Evolutionary conservation across 92 coral and sea anemone genomes (phyloP).

Genomic region (Pocillopora meandrina): DNA sequence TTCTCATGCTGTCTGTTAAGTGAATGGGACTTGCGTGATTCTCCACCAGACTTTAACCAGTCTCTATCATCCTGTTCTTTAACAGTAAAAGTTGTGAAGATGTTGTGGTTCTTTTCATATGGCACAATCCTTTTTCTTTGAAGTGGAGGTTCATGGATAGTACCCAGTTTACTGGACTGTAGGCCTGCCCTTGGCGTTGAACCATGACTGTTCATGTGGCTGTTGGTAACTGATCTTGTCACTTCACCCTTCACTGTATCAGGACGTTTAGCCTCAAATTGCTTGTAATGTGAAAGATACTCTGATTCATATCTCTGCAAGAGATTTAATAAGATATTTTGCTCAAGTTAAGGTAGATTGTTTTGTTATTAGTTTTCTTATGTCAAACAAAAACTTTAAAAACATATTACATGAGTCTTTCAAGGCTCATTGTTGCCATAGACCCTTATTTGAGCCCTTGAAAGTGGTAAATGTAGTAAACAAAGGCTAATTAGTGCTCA

Average conservation of each 20-base stretch:
- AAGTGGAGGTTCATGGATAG: constrained; percentile 87
- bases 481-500: too few relatives aligned
- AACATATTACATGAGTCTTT: too few relatives aligned
- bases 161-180: constrained; percentile 79
- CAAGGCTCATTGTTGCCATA: too few relatives aligned
- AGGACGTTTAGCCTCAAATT: constrained; percentile 81
- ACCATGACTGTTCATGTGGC: constrained; percentile 60
- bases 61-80: constrained; percentile 82
- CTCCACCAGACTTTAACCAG: constrained; percentile 80
- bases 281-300: constrained; percentile 76
- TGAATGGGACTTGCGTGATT: constrained; percentile 33
- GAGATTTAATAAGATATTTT: not conserved
- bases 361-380: too few relatives aligned
- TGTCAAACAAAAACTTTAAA: too few relatives aligned
- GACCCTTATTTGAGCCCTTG: too few relatives aligned
- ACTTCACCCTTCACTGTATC: constrained; percentile 83
- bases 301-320: constrained; percentile 83
- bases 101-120: constrained; percentile 91
- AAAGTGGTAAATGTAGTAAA: too few relatives aligned
- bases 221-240: constrained; percentile 68
- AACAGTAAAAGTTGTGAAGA: constrained; percentile 85
- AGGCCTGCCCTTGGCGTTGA: constrained; percentile 94
- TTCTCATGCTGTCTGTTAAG: constrained; percentile 15
- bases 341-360: too few relatives aligned
- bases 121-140: constrained; percentile 94